phyloP scores from a whole-genome alignment of 2,113 vertebrate genomes.

The Pangasianodon gigas region DNA sequence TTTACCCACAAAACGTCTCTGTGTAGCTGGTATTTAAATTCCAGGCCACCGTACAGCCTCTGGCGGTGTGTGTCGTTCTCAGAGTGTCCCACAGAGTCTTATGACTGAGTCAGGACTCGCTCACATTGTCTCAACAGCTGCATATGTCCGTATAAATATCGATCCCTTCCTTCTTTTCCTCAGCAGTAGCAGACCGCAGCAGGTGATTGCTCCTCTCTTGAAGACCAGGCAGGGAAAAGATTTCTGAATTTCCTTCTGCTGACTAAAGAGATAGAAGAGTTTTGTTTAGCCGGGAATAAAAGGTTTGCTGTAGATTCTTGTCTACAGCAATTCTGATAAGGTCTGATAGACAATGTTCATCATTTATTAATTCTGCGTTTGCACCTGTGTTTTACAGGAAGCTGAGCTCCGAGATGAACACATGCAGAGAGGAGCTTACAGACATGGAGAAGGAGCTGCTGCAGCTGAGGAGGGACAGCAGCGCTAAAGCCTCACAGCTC shows the following conservation, averaged over 20 bases:
- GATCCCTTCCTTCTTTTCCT: background rate
- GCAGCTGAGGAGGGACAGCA: constrained; percentile 75
- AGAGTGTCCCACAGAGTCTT: constrained; percentile 50
- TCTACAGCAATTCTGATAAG: background rate
- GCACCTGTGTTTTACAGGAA: constrained; percentile 67
- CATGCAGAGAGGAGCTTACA: constrained; percentile 76
- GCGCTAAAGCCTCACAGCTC: constrained; percentile 75
- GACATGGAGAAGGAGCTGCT: constrained; percentile 78
- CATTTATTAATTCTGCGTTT: background rate
- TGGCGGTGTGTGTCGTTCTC: background rate
- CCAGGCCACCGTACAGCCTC: background rate
- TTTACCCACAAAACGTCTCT: background rate
- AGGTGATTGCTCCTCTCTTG: background rate
- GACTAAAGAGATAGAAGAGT: background rate
- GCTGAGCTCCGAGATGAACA: constrained; percentile 77
- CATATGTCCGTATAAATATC: constrained; percentile 32
- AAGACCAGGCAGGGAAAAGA: background rate
- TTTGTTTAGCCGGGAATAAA: background rate
- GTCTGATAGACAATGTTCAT: no score
- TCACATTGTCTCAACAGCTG: constrained; percentile 15
- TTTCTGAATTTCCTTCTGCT: background rate
- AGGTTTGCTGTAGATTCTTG: background rate
- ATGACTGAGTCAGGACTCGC: constrained; percentile 53
- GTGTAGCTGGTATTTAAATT: background rate
- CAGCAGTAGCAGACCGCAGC: background rate